Percentiles rank a stretch among this genome's conserved stretches.
Conservation (phyloP, 2,797 vertebrate genomes). For the Dromococcyx pavoninus region DNA sequence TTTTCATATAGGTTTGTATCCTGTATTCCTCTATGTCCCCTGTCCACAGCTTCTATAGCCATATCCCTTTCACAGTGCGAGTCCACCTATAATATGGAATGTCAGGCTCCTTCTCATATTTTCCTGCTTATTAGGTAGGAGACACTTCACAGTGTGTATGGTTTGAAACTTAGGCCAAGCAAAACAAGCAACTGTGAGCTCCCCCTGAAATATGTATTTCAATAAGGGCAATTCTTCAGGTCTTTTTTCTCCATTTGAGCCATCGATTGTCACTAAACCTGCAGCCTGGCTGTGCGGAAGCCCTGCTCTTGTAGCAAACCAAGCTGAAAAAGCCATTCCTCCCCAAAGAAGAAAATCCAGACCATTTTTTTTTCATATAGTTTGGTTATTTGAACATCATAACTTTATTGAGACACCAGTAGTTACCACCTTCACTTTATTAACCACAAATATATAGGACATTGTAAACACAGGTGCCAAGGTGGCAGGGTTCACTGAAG, state of each 20-base stretch:
- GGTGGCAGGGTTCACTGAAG: conserved; percentile 48
- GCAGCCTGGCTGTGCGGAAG: no score
- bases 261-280: neutral
- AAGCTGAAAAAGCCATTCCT: neutral
- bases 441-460: conserved; percentile 77
- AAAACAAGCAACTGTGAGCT: neutral
- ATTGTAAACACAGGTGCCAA: conserved; percentile 72
- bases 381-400: conserved; percentile 69
- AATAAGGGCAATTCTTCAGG: neutral
- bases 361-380: neutral
- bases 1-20: neutral
- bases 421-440: conserved; percentile 82
- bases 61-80: neutral
- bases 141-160: neutral
- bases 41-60: neutral
- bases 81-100: neutral
- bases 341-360: conserved; percentile 13
- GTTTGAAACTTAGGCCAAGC: neutral
- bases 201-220: neutral
- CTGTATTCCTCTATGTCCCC: neutral
- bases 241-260: neutral
- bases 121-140: neutral
- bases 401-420: conserved; percentile 83
- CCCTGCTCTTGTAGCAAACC: fast-evolving
- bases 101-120: neutral